A percentile compares a stretch with the other conserved stretches of the same genome.
These are phyloP conservation scores for Melinaea marsaeus DNA, from an alignment of 2,888 invertebrate species.

Conservation along the genomic window DNA sequence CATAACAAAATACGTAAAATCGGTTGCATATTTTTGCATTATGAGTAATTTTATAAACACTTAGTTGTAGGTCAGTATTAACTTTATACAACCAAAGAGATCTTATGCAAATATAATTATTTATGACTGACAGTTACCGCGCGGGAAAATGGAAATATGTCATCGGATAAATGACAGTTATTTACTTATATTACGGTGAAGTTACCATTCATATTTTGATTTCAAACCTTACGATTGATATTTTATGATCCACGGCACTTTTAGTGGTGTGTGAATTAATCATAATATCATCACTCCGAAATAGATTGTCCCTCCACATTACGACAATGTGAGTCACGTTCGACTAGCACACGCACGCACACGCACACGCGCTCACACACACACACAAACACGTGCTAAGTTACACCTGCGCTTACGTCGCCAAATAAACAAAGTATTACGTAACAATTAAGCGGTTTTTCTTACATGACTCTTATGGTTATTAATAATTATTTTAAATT, in stretches of 20 bases:
- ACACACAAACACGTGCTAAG: slow-evolving; percentile 50
- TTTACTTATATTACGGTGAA: neutral
- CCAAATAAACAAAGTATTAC: slow-evolving; percentile 65
- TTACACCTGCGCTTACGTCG: slow-evolving; percentile 48
- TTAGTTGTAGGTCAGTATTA: too few species aligned
- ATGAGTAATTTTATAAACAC: too few species aligned
- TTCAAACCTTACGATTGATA: neutral
- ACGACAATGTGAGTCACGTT: slow-evolving; percentile 68
- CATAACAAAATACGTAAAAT: too few species aligned
- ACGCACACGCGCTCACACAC: slow-evolving; percentile 47
- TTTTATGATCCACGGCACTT: slow-evolving; percentile 17
- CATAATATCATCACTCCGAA: slow-evolving; percentile 71
- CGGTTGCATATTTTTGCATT: too few species aligned
- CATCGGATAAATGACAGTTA: neutral
- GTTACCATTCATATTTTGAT: neutral
- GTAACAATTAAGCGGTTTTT: slow-evolving; percentile 64
- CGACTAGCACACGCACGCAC: slow-evolving; percentile 48
- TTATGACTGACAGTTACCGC: slow-evolving; percentile 1
- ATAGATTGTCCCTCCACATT: slow-evolving; percentile 68
- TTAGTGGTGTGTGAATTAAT: slow-evolving; percentile 42
- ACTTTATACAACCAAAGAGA: neutral
- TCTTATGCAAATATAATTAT: neutral
- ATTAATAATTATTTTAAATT: slow-evolving; percentile 53
- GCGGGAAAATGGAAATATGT: neutral
- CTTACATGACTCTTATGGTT: slow-evolving; percentile 40